Conservation (phyloP, 1,140 invertebrate genomes). For the Aphidius gifuensis region DNA sequence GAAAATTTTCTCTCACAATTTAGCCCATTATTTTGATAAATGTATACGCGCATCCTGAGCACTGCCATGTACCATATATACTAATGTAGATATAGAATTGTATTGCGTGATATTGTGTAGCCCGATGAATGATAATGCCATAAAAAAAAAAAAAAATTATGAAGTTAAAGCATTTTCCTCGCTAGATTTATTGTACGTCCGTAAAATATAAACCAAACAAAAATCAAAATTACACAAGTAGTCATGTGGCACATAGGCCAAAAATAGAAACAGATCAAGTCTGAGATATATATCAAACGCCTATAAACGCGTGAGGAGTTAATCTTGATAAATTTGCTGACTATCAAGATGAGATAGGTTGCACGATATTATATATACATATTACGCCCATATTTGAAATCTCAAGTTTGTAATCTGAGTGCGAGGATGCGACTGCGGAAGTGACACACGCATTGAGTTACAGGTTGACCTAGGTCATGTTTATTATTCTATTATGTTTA, state of each 20-base stretch:
- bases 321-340: constrained; percentile 46
- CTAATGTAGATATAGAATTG: too few relatives aligned
- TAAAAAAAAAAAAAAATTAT: too few relatives aligned
- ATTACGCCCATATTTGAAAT: constrained; percentile 36
- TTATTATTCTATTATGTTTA: not conserved
- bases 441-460: constrained; percentile 29
- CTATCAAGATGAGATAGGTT: constrained; percentile 54
- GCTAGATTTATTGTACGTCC: too few relatives aligned
- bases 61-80: too few relatives aligned
- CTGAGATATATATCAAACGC: constrained; percentile 30
- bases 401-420: constrained; percentile 44
- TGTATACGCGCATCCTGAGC: too few relatives aligned
- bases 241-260: constrained; percentile 34
- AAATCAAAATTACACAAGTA: constrained; percentile 34
- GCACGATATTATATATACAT: constrained; percentile 46
- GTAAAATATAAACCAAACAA: too few relatives aligned
- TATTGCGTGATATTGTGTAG: too few relatives aligned
- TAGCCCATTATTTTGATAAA: too few relatives aligned
- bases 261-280: constrained; percentile 35
- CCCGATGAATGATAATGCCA: too few relatives aligned
- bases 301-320: constrained; percentile 29
- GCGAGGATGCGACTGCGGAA: constrained; percentile 30
- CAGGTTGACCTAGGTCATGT: constrained; percentile 45
- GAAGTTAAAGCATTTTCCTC: too few relatives aligned
- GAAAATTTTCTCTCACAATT: too few relatives aligned